These are phyloP conservation scores for Nymphalis polychloros DNA, from an alignment of 2,888 invertebrate species.

Conservation along the genomic window DNA sequence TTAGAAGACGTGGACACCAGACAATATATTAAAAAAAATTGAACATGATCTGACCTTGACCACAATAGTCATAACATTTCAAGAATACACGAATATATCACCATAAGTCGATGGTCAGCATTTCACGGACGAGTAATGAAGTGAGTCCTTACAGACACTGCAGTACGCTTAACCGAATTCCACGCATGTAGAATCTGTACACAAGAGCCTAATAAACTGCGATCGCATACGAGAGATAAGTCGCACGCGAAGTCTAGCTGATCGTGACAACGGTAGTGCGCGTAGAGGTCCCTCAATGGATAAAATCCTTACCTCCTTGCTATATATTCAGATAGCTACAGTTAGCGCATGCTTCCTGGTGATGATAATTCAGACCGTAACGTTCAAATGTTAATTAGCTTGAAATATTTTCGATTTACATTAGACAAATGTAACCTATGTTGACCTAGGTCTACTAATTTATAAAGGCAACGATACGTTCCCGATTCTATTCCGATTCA, in stretches of 20 bases:
- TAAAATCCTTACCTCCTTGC: slow-evolving; percentile 19
- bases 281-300: slow-evolving; percentile 29
- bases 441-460: no score
- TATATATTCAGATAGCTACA: not conserved
- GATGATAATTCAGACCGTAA: slow-evolving; percentile 14
- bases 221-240: slow-evolving; percentile 30
- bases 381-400: slow-evolving; percentile 22
- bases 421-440: no score
- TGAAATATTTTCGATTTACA: not conserved
- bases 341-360: slow-evolving; percentile 6
- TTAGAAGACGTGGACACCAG: no score
- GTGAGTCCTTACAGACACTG: not conserved
- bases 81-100: no score
- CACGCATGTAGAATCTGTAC: slow-evolving; percentile 11
- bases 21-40: no score
- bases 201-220: slow-evolving; percentile 22
- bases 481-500: no score
- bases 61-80: no score
- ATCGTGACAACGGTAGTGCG: slow-evolving; percentile 37
- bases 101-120: no score
- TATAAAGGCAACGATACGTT: no score
- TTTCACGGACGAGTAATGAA: no score
- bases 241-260: slow-evolving; percentile 30
- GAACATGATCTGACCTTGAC: no score
- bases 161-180: slow-evolving; percentile 16